Percentiles rank a stretch among this genome's conserved stretches.
These are phyloP conservation scores for Glyphotaelius pellucidus DNA, from an alignment of 2,888 invertebrate genomes.

Conservation along the genomic window DNA sequence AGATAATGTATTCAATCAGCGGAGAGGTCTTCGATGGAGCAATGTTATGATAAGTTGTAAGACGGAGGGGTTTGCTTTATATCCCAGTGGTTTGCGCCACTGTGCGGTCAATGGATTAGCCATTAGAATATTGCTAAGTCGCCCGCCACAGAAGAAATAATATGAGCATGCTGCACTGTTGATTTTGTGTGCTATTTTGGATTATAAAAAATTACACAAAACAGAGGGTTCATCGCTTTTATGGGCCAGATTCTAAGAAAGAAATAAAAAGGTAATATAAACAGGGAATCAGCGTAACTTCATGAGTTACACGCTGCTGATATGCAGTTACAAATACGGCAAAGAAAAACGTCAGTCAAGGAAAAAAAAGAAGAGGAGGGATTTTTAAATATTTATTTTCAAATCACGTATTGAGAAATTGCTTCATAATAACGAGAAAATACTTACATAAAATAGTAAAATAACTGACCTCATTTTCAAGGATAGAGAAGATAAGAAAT, in stretches of 20 bases:
- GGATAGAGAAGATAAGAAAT: neutral
- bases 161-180: neutral
- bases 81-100: neutral
- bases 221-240: neutral
- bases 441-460: neutral
- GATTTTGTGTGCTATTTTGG: neutral
- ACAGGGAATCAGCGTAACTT: neutral
- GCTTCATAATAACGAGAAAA: no score
- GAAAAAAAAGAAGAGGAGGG: neutral
- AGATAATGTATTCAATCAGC: conserved; percentile 7
- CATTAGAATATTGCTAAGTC: neutral
- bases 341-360: neutral
- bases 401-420: no score
- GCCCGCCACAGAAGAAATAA: neutral
- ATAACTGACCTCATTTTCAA: neutral
- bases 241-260: neutral
- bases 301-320: neutral
- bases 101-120: neutral
- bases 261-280: neutral
- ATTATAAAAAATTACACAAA: neutral
- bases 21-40: conserved; percentile 3
- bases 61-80: neutral
- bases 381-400: no score
- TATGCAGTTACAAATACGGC: neutral
- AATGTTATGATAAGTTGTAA: conserved; percentile 2